Conservation (phyloP, 2,797 vertebrate genomes). For the Tokudaia muenninki region DNA sequence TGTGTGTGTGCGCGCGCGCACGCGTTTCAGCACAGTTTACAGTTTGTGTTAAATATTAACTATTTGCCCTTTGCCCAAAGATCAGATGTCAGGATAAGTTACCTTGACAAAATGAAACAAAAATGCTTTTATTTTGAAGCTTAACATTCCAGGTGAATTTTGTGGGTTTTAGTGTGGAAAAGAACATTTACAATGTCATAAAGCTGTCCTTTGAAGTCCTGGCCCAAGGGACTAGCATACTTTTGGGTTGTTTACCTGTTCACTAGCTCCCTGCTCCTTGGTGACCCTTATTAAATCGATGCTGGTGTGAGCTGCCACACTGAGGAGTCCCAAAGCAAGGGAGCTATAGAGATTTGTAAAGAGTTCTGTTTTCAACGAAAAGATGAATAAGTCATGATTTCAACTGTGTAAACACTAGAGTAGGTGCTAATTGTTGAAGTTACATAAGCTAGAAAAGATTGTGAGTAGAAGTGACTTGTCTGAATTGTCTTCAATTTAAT, state of each 20-base stretch:
- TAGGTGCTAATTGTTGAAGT: not conserved
- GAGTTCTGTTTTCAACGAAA: not conserved
- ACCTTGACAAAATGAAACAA: constrained; percentile 21
- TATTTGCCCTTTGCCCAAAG: constrained; percentile 31
- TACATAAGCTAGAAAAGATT: constrained; percentile 34
- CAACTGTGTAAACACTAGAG: not conserved
- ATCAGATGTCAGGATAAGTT: not conserved
- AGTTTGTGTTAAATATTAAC: constrained; percentile 39
- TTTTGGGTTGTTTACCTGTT: not conserved
- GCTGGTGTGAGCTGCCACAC: not conserved
- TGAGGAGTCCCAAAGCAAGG: not conserved
- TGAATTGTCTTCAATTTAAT: constrained; percentile 17
- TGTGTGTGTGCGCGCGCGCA: not conserved
- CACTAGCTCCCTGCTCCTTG: not conserved
- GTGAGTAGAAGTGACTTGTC: not conserved
- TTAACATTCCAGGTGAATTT: not conserved
- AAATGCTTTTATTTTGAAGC: constrained; percentile 42
- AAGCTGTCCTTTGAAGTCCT: constrained; percentile 43
- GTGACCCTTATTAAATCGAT: not conserved
- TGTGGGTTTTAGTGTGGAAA: constrained; percentile 16
- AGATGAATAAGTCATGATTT: constrained; percentile 35
- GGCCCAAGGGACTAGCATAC: not conserved
- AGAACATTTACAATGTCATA: constrained; percentile 26
- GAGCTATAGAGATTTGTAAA: not conserved
- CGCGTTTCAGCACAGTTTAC: not conserved